Evolutionary conservation across 2,888 invertebrate species (phyloP), one percentile per base, ranked within the genome.

Genomic region (Pseudanteris insignis): DNA sequence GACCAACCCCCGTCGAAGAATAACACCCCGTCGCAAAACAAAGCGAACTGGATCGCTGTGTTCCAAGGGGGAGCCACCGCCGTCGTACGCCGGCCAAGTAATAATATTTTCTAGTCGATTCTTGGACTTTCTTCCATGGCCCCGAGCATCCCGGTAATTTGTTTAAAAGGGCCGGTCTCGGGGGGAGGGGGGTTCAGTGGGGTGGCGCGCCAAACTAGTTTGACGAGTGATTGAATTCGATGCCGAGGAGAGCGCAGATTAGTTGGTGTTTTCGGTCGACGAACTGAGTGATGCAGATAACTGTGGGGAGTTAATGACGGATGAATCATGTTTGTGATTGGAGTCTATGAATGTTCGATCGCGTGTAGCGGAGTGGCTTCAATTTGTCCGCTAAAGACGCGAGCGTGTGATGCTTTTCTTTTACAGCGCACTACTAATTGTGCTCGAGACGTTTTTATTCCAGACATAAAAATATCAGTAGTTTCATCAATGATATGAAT

Each of bases 1-100:
- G 65, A 65, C 65, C 60, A 57, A 65, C 65, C 65, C 65, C 63
- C 47, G 60, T 40, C 48, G 47, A 54, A 60, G 65, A 54, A 65
- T 65, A 65, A 65, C 65, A 65, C 65, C 63, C 63, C 54, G 65
- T 60, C 63, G 65, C 63, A 65, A 65, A 65, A 59, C 55, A 48
- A 8, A 40, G 50, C 58, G 40, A 50, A 54, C 44, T 41, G 58
- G 36, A 18, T 50, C 40, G 54, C 54, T 53, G 36, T 40, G 50
- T 48, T 41, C 50, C 58, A 50, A 53, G 44, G 18, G 13, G 15
- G 3, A 5, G 30, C 11, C 14, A 21, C 9, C 7, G 33, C 18
- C 12, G 13, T 9, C 10, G 9, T 8, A 11, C 28, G 28, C 10
- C 40, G 37, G 25, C 24, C 15, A 14, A 24, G 4, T 55, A 55